Evolutionary conservation across 2,113 vertebrate species (phyloP).

Genomic region (Catharus bicknelli): DNA sequence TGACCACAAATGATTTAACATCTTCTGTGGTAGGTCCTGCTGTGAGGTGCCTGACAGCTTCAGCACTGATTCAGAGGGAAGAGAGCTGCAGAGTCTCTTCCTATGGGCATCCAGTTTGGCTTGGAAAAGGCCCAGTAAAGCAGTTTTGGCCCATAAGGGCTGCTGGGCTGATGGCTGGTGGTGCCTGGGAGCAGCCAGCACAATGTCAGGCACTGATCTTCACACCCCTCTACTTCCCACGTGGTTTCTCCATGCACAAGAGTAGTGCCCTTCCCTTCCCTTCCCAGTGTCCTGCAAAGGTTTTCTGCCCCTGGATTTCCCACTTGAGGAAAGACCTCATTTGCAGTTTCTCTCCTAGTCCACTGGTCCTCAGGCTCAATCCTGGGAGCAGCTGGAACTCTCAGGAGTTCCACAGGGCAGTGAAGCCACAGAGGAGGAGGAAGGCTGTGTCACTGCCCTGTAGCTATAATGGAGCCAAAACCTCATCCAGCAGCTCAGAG

Average conservation of each 20-base stretch:
- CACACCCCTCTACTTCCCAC: not conserved
- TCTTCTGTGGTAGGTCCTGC: not conserved
- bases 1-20: not conserved
- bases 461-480: not conserved
- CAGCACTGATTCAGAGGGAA: not conserved
- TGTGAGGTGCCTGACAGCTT: not conserved
- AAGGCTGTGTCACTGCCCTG: not conserved
- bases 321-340: fast-evolving
- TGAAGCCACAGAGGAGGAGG: not conserved
- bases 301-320: not conserved
- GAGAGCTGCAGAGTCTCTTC: not conserved
- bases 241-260: not conserved
- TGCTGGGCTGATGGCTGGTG: not conserved
- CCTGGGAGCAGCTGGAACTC: fast-evolving
- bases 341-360: not conserved
- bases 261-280: not conserved
- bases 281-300: not conserved
- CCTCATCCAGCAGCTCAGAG: not conserved
- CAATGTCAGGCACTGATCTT: fast-evolving
- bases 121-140: not conserved
- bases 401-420: not conserved
- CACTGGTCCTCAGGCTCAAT: not conserved
- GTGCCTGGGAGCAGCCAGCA: not conserved
- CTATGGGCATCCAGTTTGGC: not conserved
- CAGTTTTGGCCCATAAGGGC: not conserved